Base-by-base conservation (phyloP, 2,888 invertebrate genomes). In the Zaprionus obscuricornis region DNA sequence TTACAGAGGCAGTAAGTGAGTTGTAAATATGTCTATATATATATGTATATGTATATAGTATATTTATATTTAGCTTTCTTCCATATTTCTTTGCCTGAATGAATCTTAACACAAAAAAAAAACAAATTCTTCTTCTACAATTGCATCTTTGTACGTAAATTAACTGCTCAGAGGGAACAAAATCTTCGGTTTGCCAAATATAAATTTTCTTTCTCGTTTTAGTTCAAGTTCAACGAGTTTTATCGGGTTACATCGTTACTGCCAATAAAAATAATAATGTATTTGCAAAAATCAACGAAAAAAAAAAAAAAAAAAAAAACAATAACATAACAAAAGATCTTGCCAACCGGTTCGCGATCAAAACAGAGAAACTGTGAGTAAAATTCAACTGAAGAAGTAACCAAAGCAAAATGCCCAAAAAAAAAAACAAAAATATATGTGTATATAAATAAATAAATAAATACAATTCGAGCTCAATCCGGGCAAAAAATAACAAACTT, bases 221-320 rank as follows among this genome's bases (percentile, higher is more conserved):
- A 70, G 86, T 43, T 84, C 81, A 82, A 82, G 81, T 86, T 82
- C 81, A 82, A 77, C 81, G 24, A 47, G 85, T 84, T 71, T n/a
- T n/a, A n/a, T 59, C 46, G 27, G 52, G 37, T 85, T 83, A 64
- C 66, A 85, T 43, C 52, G 51, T 40, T 65, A 43, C 45, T 26
- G 64, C 51, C 60, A 70, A 74, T 71, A 63, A 58, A 75, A 62
- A 66, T 34, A 55, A 66, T 76, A 74, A 60, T 66, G 54, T 63
- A 39, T 56, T 45, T 47, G 86, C 82, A 59, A 65, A 72, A 79
- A 45, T 6, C 7, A 27, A 43, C 56, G 52, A 50, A 10, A 34
- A 18, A 29, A 26, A 27, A 43, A 56, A 54, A 34, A 49, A 36
- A 17, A 65, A 47, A 82, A 36, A 14, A 50, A 59, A 37, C 43